Evolutionary conservation across 2,113 vertebrate species (phyloP).

Genomic region (Chlamydotis undulata): DNA sequence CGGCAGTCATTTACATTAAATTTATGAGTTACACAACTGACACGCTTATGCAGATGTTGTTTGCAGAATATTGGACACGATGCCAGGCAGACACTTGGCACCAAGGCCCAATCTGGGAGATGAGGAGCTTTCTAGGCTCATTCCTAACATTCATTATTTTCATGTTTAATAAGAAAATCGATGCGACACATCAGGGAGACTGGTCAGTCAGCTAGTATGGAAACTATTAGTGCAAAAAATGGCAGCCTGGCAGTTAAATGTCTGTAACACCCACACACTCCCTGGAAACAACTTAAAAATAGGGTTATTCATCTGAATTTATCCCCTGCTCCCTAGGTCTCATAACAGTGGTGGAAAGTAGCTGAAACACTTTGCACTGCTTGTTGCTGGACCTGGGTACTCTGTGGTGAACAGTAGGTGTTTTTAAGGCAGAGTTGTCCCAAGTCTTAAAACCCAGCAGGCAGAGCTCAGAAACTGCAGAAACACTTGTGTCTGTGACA

Average conservation of each 20-base stretch:
- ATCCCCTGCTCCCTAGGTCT: background rate
- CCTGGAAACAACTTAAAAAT: conserved; percentile 39
- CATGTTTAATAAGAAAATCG: conserved; percentile 42
- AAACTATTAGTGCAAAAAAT: conserved; percentile 47
- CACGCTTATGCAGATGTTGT: conserved; percentile 1
- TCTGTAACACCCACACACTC: conserved; percentile 28
- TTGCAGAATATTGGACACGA: background rate
- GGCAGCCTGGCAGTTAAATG: conserved; percentile 13
- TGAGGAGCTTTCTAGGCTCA: conserved; percentile 37
- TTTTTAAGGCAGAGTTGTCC: background rate
- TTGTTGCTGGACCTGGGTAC: background rate
- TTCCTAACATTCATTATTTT: conserved; percentile 42
- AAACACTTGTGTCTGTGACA: background rate
- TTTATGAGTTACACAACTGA: background rate
- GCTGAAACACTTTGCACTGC: background rate
- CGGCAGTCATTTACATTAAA: background rate
- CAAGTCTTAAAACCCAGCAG: background rate
- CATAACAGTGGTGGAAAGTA: background rate
- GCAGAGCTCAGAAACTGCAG: background rate
- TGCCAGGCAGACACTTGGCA: conserved; percentile 60
- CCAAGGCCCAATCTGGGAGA: background rate
- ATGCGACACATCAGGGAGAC: background rate
- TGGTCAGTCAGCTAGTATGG: conserved; percentile 29
- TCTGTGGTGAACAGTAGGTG: background rate
- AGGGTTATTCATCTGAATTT: conserved; percentile 23